phyloP scores from a whole-genome alignment of 2,888 invertebrate species.

The Acanthosoma haemorrhoidale region DNA sequence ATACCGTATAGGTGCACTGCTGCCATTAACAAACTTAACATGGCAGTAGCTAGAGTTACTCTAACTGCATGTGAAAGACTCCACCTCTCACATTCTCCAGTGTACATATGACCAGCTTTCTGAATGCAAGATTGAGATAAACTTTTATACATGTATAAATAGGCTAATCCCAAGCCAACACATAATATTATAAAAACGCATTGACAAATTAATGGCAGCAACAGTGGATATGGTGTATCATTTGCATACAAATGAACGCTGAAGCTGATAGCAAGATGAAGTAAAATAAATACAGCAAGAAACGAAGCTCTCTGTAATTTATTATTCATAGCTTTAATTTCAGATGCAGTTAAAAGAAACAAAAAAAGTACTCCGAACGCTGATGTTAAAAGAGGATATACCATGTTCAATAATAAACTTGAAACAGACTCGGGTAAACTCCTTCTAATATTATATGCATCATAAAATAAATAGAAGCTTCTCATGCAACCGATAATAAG shows the following conservation, averaged over 20 bases:
- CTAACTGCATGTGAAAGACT: constrained; percentile 78
- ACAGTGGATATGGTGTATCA: constrained; percentile 39
- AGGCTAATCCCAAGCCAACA: constrained; percentile 74
- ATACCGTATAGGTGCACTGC: constrained; percentile 68
- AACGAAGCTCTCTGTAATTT: constrained; percentile 68
- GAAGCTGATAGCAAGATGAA: constrained; percentile 75
- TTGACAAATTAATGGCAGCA: constrained; percentile 69
- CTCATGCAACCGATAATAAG: constrained; percentile 75
- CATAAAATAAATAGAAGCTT: constrained; percentile 82
- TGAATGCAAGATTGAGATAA: constrained; percentile 53
- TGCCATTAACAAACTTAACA: constrained; percentile 77
- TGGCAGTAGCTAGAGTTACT: constrained; percentile 79
- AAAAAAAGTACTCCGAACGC: constrained; percentile 82
- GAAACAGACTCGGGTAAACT: constrained; percentile 72
- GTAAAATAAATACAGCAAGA: constrained; percentile 68
- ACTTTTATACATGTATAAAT: constrained; percentile 75
- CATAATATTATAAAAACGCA: constrained; percentile 81
- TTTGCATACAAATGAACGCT: constrained; percentile 61
- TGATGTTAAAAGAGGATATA: constrained; percentile 81
- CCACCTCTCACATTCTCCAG: constrained; percentile 46
- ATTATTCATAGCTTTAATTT: constrained; percentile 46
- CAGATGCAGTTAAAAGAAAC: constrained; percentile 75
- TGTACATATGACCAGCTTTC: constrained; percentile 45
- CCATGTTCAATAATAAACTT: constrained; percentile 75
- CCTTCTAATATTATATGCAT: constrained; percentile 82